Conservation (phyloP, 2,888 invertebrate genomes). For the Tetrapedia diversipes region DNA sequence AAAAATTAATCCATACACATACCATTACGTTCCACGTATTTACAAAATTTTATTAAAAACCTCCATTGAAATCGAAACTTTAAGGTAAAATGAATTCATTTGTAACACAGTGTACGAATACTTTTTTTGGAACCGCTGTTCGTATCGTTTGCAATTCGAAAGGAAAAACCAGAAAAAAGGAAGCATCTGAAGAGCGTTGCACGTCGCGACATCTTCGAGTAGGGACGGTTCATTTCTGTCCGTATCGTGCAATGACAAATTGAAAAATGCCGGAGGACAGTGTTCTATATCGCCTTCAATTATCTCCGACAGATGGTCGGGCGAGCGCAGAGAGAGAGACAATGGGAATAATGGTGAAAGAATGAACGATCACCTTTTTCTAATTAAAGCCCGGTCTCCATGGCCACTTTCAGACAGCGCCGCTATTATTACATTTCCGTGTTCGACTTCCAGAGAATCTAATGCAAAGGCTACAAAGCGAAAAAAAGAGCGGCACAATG, state of each 20-base stretch:
- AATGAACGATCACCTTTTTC: constrained; percentile 62
- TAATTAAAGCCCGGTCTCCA: constrained; percentile 55
- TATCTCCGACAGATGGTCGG: constrained; percentile 41
- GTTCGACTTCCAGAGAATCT: constrained; percentile 24
- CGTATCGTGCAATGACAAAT: constrained; percentile 55
- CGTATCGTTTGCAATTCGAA: neutral
- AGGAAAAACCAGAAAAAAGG: neutral
- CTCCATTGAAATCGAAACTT: too few relatives aligned
- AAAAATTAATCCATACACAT: too few relatives aligned
- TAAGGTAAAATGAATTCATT: too few relatives aligned
- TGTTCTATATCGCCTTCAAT: constrained; percentile 50
- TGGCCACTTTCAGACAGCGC: constrained; percentile 45
- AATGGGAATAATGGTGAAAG: constrained; percentile 51
- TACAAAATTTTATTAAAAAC: too few relatives aligned
- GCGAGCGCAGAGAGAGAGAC: constrained; percentile 17
- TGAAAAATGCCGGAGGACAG: constrained; percentile 49
- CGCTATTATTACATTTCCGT: constrained; percentile 50
- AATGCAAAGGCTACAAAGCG: constrained; percentile 13
- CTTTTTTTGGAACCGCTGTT: too few relatives aligned
- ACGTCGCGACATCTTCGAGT: constrained; percentile 11
- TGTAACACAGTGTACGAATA: too few relatives aligned
- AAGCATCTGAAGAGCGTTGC: neutral
- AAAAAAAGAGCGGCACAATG: constrained; percentile 10
- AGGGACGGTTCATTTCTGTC: constrained; percentile 27
- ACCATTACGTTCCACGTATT: too few relatives aligned